phyloP scores from a whole-genome alignment of 2,113 vertebrate species.

The Gorsachius goisagi region DNA sequence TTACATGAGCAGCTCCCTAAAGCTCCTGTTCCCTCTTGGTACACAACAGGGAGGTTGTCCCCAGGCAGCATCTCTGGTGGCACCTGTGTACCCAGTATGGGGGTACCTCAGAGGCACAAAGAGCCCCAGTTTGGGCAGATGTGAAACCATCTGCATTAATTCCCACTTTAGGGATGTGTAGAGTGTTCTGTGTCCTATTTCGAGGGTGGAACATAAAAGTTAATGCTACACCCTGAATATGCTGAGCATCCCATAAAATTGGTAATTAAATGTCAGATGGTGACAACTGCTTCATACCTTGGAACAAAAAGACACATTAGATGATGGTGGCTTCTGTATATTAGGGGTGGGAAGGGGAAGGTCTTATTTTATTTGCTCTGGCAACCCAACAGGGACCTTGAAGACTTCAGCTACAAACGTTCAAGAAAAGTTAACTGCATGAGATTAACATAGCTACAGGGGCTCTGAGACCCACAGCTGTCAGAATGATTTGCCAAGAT shows the following conservation, averaged over 20 bases:
- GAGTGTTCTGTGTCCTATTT: background rate
- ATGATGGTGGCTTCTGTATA: background rate
- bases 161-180: background rate
- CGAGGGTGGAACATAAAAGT: background rate
- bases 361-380: background rate
- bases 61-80: background rate
- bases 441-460: background rate
- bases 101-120: background rate
- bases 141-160: background rate
- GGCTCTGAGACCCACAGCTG: background rate
- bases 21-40: background rate
- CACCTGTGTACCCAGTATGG: background rate
- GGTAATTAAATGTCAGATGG: background rate
- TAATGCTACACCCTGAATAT: rapidly evolving
- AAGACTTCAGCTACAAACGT: background rate
- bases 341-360: background rate
- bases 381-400: background rate
- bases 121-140: background rate
- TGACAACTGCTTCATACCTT: background rate
- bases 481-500: background rate
- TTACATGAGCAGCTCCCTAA: background rate
- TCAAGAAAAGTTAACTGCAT: background rate
- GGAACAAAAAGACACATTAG: background rate
- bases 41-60: background rate
- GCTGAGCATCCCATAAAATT: background rate